Evolutionary conservation across 92 coral and sea anemone genomes (phyloP).

Genomic region (Porites cylindrica): DNA sequence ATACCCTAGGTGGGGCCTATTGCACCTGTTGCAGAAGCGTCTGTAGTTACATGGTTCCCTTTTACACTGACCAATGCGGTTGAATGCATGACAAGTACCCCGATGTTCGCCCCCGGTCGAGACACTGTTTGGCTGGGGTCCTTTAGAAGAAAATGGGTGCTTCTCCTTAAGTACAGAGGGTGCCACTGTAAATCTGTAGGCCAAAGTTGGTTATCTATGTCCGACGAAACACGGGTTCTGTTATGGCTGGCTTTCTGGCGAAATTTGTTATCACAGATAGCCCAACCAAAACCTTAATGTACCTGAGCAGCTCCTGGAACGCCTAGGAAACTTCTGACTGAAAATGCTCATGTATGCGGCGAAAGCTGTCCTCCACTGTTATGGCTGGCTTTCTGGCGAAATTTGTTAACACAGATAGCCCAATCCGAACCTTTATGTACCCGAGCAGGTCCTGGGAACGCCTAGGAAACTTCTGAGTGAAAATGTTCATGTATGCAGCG

Average conservation of each 20-base stretch:
- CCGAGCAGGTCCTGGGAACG: constrained; percentile 35
- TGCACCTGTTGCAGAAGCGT: constrained; percentile 34
- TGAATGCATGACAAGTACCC: constrained; percentile 37
- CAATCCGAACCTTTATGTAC: constrained; percentile 48
- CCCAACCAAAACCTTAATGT: constrained; percentile 54
- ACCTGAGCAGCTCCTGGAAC: constrained; percentile 39
- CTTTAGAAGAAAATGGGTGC: constrained; percentile 51
- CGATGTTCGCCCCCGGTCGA: constrained; percentile 51
- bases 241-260: constrained; percentile 49
- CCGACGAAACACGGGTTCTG: constrained; percentile 51
- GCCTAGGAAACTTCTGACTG: not conserved
- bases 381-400: constrained; percentile 51
- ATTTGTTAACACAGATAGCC: constrained; percentile 55
- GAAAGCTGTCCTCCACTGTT: constrained; percentile 41
- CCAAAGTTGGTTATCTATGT: constrained; percentile 51
- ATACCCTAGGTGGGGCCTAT: constrained; percentile 44
- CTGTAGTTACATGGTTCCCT: constrained; percentile 42
- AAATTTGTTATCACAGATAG: constrained; percentile 52
- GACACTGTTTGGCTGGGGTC: constrained; percentile 52
- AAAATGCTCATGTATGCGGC: constrained; percentile 38
- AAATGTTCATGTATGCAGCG: constrained; percentile 31
- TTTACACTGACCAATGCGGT: constrained; percentile 18
- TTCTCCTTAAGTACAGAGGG: constrained; percentile 43
- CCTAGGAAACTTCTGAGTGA: constrained; percentile 6
- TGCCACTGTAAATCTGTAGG: constrained; percentile 49